Evolutionary conservation across 2,797 vertebrate genomes (phyloP), one percentile per base, ranked within the genome.

Genomic region (Acipenser ruthenus): DNA sequence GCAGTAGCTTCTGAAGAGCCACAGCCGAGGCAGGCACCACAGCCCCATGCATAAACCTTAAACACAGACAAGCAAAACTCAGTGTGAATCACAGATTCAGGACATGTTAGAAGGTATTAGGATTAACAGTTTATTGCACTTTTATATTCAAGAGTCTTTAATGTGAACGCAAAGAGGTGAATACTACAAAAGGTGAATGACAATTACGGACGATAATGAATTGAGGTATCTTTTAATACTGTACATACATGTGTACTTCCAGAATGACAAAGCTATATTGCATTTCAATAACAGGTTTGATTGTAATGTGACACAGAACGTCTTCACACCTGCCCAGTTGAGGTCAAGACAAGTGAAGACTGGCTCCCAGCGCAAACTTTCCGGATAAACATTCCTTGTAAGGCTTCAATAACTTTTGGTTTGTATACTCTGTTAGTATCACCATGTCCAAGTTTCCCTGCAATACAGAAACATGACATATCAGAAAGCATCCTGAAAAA

Each of bases 301-400:
- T 23, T 10, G 1, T 10, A 62, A 10, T 18, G 10, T 49, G 10
- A 10, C 10, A 8, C 12, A 8, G 8, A 50, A 49, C 9, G 9
- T 37, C 18, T 48, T 55, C 82, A 23, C 82, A 91, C 90, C 87
- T 91, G 90, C 11, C 90, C 90, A 6, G 90, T 91, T 69, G 90
- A 91, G 1, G 90, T 91, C 73, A 91, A 83, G 52, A 89, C 85
- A 73, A 91, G 85, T 0, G 90, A 91, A 73, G 90, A 91, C 10
- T 91, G 90, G 72, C 90, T 91, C 49, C 90, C 90, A 67, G 90
- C 90, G 76, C 90, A 91, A 56, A 91, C 88, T 78, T 91, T 91
- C 23, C 90, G 83, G 76, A 91, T 89, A 71, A 91, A 91, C 90
- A 91, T 90, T 75, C 90, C 90, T 67, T 91, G 90, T 62, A 91